phyloP scores from a whole-genome alignment of 2,797 vertebrate species.

The Parauchenoglanis punctatus region DNA sequence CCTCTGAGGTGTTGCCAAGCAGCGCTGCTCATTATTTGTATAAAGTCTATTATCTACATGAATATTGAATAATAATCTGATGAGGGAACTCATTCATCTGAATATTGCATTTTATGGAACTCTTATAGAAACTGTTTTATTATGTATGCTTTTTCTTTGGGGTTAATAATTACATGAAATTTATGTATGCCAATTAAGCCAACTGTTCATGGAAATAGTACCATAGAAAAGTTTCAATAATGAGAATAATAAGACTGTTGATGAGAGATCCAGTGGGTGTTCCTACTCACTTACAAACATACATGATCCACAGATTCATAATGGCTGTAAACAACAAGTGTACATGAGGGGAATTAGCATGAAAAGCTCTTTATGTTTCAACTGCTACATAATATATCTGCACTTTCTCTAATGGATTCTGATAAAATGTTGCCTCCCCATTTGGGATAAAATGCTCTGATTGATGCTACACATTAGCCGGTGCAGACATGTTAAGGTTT shows the following conservation, averaged over 20 bases:
- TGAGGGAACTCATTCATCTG: not conserved
- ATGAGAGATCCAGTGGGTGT: not conserved
- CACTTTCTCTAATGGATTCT: conserved; percentile 74
- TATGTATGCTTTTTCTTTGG: not conserved
- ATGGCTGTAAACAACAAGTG: conserved; percentile 70
- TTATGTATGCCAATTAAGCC: not conserved
- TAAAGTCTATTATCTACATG: not conserved
- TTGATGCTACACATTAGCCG: conserved; percentile 70
- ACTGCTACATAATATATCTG: conserved; percentile 71
- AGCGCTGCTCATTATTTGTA: not conserved
- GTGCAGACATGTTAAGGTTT: conserved; percentile 61
- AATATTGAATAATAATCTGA: conserved; percentile 5
- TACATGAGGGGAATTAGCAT: conserved; percentile 69
- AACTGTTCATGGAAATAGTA: not conserved
- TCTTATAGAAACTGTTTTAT: not conserved
- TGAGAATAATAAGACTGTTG: conserved; percentile 31
- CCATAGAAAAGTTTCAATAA: conserved; percentile 26
- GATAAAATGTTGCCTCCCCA: conserved; percentile 62
- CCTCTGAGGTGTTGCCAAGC: not conserved
- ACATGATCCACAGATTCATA: conserved; percentile 58
- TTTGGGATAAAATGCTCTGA: conserved; percentile 63
- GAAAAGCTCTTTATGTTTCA: conserved; percentile 70
- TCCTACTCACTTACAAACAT: not conserved
- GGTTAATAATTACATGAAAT: not conserved
- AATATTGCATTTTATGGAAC: not conserved